Conservation (phyloP, 2,888 invertebrate species). For the Acanthosepion lycidas region DNA sequence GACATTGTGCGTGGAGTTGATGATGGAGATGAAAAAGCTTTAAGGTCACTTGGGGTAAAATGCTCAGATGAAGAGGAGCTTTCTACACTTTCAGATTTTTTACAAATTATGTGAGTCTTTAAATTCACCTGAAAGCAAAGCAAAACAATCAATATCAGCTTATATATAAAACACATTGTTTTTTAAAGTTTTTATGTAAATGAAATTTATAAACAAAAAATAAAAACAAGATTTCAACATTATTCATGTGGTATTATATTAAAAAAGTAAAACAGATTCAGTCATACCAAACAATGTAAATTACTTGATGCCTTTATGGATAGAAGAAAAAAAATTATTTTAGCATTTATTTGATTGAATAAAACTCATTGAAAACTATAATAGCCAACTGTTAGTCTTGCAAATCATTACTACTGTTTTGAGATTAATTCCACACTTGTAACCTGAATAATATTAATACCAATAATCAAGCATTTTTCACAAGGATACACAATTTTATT, state of each 20-base stretch:
- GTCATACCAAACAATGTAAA: too few relatives aligned
- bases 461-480: too few relatives aligned
- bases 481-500: too few relatives aligned
- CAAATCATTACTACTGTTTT: too few relatives aligned
- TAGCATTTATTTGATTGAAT: too few relatives aligned
- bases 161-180: not conserved
- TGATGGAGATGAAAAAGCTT: conserved; percentile 60
- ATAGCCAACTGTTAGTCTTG: too few relatives aligned
- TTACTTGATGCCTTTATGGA: too few relatives aligned
- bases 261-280: too few relatives aligned
- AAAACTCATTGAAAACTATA: too few relatives aligned
- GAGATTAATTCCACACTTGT: too few relatives aligned
- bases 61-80: conserved; percentile 64
- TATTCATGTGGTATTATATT: not conserved
- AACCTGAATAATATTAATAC: too few relatives aligned
- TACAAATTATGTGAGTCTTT: conserved; percentile 42
- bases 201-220: not conserved
- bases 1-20: conserved; percentile 58
- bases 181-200: not conserved
- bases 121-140: conserved; percentile 25
- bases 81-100: conserved; percentile 50
- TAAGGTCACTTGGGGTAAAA: conserved; percentile 71
- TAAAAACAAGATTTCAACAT: not conserved
- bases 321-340: too few relatives aligned
- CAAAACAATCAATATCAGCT: not conserved